Conservation (phyloP, 2,797 vertebrate species). For the Dicrostonyx torquatus region DNA sequence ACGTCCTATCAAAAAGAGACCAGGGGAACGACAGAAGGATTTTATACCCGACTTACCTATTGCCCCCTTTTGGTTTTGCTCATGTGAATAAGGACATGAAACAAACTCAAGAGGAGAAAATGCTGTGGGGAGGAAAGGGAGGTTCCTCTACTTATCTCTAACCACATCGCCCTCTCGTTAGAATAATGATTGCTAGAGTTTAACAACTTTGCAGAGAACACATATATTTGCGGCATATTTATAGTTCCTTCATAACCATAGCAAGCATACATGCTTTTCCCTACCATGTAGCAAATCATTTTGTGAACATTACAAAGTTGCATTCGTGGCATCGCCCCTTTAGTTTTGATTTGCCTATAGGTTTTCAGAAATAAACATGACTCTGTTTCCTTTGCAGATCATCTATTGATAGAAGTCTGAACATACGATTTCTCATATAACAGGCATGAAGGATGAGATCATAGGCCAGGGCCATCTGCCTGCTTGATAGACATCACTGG, state of each 20-base stretch:
- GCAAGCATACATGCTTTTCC: not conserved
- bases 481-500: not conserved
- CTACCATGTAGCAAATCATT: not conserved
- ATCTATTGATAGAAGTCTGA: not conserved
- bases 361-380: not conserved
- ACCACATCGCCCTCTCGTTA: not conserved
- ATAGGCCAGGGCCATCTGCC: not conserved
- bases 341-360: not conserved
- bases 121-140: not conserved
- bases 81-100: not conserved
- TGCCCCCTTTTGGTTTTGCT: not conserved
- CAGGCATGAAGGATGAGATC: not conserved
- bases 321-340: not conserved
- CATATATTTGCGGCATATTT: not conserved
- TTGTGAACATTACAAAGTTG: not conserved
- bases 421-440: not conserved
- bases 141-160: not conserved
- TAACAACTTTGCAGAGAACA: not conserved
- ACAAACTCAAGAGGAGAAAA: not conserved
- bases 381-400: conserved; percentile 13
- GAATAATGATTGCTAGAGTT: not conserved
- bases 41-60: not conserved
- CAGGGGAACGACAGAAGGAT: not conserved
- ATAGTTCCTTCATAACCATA: conserved; percentile 9
- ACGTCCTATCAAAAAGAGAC: not conserved